phyloP scores from a whole-genome alignment of 1,140 invertebrate genomes.

The Cardiocondyla obscurior region DNA sequence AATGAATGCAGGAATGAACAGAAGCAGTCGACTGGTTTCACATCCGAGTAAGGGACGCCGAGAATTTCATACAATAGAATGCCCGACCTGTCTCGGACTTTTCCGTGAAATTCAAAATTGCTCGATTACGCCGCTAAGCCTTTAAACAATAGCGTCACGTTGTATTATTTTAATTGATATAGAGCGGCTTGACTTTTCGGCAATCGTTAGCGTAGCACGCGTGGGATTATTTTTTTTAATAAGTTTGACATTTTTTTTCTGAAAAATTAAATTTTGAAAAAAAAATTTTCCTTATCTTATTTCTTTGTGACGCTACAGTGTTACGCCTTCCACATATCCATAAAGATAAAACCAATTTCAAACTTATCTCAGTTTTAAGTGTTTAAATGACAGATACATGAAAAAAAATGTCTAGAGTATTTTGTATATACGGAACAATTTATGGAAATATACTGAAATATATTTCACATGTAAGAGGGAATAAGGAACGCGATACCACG shows the following conservation, averaged over 20 bases:
- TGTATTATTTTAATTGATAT: constrained; percentile 31
- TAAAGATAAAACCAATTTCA: neutral
- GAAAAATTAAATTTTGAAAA: too few species aligned
- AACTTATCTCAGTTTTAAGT: neutral
- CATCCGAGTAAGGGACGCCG: constrained; percentile 28
- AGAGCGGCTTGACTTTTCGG: neutral
- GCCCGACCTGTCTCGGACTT: constrained; percentile 48
- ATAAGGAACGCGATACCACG: neutral
- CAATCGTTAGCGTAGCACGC: neutral
- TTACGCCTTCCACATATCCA: too few species aligned
- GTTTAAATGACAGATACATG: neutral
- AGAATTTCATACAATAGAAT: constrained; percentile 51
- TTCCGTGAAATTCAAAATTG: constrained; percentile 1
- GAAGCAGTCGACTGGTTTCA: constrained; percentile 33
- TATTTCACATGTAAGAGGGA: neutral
- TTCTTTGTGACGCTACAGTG: too few species aligned
- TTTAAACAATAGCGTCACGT: constrained; percentile 20
- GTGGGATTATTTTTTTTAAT: neutral
- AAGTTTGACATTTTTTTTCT: too few species aligned
- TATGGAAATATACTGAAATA: neutral
- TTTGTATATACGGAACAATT: neutral
- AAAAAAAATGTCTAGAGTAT: neutral
- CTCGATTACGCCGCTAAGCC: neutral
- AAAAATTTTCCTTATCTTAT: too few species aligned
- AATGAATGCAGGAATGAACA: constrained; percentile 39